A percentile compares a stretch with the other conserved stretches of the same genome.
Conservation (phyloP, 2,797 vertebrate species). For the Danio choprae region DNA sequence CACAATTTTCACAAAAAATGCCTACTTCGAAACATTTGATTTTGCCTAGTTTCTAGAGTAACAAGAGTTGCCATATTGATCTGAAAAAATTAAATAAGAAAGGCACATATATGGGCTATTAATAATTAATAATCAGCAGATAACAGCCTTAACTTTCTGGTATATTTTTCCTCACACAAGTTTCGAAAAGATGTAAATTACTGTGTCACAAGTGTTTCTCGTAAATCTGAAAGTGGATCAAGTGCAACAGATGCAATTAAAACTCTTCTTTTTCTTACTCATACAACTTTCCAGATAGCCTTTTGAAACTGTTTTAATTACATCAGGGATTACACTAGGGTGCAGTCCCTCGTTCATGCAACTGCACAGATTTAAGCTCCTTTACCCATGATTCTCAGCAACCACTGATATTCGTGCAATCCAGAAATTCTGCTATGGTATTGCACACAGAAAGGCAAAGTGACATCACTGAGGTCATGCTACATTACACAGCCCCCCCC, state of each 20-base stretch:
- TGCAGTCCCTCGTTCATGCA: slow-evolving; percentile 9
- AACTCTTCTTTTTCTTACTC: neutral
- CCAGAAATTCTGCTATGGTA: neutral
- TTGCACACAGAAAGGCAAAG: neutral
- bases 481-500: neutral
- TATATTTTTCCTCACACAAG: neutral
- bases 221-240: neutral
- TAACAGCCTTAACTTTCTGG: neutral
- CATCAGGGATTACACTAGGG: neutral
- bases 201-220: neutral
- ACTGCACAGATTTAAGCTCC: slow-evolving; percentile 7
- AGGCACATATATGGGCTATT: neutral
- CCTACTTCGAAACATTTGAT: neutral
- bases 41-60: neutral
- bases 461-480: slow-evolving; percentile 16
- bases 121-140: neutral
- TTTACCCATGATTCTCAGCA: slow-evolving; percentile 4
- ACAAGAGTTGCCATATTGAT: neutral
- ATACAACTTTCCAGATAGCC: neutral
- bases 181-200: neutral
- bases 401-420: neutral
- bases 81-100: slow-evolving; percentile 4
- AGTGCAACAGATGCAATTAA: neutral
- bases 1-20: neutral
- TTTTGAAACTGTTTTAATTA: slow-evolving; percentile 4